These are phyloP conservation scores for Collichthys lucidus DNA, from an alignment of 2,113 vertebrate species.

Conservation along the genomic window DNA sequence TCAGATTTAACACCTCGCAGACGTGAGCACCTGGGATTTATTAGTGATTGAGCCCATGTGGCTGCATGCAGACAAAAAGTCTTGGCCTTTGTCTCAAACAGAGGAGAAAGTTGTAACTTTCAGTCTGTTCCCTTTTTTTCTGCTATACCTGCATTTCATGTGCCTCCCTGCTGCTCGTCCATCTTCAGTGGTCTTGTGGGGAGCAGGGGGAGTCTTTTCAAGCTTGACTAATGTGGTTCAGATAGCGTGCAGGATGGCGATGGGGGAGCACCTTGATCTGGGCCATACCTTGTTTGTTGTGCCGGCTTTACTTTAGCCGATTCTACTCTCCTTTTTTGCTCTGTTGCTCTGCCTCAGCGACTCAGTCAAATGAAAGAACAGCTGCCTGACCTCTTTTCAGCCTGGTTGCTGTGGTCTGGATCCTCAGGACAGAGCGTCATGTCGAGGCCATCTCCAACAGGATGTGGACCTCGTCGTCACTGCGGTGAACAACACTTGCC, in stretches of 20 bases:
- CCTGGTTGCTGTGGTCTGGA: conserved; percentile 28
- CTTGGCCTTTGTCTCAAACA: conserved; percentile 48
- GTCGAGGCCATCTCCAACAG: conserved; percentile 44
- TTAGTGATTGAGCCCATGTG: conserved; percentile 70
- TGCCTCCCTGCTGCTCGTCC: conserved; percentile 61
- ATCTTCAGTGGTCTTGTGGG: conserved; percentile 68
- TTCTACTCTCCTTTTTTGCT: conserved; percentile 47
- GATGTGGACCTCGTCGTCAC: conserved; percentile 43
- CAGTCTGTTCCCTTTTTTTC: conserved; percentile 47
- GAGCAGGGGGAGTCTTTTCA: conserved; percentile 59
- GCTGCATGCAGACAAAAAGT: conserved; percentile 47
- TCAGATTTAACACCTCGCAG: conserved; percentile 77
- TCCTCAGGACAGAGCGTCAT: conserved; percentile 43
- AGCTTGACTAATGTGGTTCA: conserved; percentile 77
- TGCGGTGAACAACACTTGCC: conserved; percentile 49
- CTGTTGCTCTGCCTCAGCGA: conserved; percentile 44
- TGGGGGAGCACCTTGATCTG: conserved; percentile 76
- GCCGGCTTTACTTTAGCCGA: conserved; percentile 54
- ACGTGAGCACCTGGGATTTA: conserved; percentile 79
- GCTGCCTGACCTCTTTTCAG: conserved; percentile 67
- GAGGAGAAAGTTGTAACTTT: conserved; percentile 50
- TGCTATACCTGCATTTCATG: conserved; percentile 68
- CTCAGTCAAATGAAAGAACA: conserved; percentile 67
- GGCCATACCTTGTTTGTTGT: conserved; percentile 67
- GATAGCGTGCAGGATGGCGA: conserved; percentile 72